Percentiles rank a stretch among this genome's conserved stretches.
Evolutionary conservation across 2,888 invertebrate genomes (phyloP).

Genomic region (Caenorhabditis virilis): DNA sequence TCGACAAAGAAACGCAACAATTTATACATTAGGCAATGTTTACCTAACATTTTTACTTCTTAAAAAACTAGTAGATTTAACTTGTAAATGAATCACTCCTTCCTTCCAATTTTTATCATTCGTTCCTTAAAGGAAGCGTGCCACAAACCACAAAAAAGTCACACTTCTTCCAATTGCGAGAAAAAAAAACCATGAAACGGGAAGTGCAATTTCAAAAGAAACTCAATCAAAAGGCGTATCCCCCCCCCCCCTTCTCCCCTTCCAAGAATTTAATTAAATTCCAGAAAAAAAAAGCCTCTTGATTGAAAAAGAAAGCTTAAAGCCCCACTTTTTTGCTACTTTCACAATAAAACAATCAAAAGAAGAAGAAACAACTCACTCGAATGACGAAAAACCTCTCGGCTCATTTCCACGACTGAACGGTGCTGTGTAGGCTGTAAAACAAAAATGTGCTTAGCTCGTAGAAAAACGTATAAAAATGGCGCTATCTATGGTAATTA

Average conservation of each 20-base stretch:
- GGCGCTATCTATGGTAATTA: no score
- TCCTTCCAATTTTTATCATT: background rate
- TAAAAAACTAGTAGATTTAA: no score
- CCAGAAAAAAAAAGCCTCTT: background rate
- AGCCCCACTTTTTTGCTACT: no score
- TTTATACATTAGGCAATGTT: no score
- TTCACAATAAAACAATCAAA: background rate
- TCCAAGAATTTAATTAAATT: background rate
- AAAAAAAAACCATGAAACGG: background rate
- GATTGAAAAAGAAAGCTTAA: background rate
- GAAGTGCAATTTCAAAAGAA: background rate
- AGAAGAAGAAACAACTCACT: background rate
- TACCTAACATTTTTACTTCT: no score
- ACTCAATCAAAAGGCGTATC: background rate
- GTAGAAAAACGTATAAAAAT: no score
- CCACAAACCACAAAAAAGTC: background rate
- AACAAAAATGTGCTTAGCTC: background rate
- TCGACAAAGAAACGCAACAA: no score
- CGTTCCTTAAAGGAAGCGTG: background rate
- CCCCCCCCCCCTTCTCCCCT: background rate
- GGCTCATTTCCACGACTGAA: constrained; percentile 1
- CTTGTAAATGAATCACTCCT: no score
- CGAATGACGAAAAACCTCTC: background rate
- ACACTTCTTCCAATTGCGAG: background rate
- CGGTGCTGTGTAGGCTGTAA: constrained; percentile 1